phyloP scores from a whole-genome alignment of 1,140 invertebrate species.

The Fopius arisanus region DNA sequence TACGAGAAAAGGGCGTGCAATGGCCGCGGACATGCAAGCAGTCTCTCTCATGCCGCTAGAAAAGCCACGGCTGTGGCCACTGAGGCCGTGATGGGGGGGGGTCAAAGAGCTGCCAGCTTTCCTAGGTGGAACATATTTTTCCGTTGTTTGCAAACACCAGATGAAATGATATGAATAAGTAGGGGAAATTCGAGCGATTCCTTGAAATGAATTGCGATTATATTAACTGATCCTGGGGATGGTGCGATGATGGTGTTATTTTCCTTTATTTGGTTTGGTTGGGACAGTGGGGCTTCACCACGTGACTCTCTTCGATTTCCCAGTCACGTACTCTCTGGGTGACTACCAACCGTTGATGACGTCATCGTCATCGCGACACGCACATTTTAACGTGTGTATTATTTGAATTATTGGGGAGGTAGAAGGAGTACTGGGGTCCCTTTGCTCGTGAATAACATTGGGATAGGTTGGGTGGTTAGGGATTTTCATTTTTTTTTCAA shows the following conservation, averaged over 20 bases:
- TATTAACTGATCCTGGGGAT: too few relatives aligned
- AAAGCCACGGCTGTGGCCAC: background rate
- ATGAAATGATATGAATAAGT: too few relatives aligned
- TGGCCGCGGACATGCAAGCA: background rate
- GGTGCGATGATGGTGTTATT: too few relatives aligned
- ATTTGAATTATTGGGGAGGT: background rate
- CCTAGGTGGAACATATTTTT: background rate
- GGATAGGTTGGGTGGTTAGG: background rate
- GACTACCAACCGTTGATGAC: slow-evolving; percentile 24
- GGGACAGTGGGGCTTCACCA: background rate
- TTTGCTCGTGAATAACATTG: background rate
- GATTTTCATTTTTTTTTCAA: slow-evolving; percentile 19
- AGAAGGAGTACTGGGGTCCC: slow-evolving; percentile 8
- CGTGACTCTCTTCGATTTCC: slow-evolving; percentile 23
- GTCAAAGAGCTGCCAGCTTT: background rate
- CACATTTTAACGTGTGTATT: slow-evolving; percentile 15
- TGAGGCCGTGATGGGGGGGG: background rate
- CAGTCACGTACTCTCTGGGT: slow-evolving; percentile 29
- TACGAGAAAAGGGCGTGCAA: slow-evolving; percentile 11
- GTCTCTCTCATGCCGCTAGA: background rate
- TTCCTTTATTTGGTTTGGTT: background rate
- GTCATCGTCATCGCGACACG: slow-evolving; percentile 31
- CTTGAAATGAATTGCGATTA: background rate
- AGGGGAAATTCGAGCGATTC: too few relatives aligned
- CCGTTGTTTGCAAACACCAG: background rate